Conservation (phyloP, 2,797 vertebrate species). For the Graptemys geographica region DNA sequence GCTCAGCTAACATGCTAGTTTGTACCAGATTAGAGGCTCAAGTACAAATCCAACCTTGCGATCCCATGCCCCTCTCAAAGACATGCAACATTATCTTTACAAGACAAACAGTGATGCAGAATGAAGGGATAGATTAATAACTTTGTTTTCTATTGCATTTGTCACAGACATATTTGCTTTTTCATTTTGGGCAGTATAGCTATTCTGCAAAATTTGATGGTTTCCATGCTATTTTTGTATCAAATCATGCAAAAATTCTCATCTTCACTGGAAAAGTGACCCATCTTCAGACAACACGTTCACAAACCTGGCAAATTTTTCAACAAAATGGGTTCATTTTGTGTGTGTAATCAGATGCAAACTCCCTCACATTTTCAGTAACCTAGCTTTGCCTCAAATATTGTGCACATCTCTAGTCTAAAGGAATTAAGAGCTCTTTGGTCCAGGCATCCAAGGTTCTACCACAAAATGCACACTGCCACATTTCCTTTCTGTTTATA, state of each 20-base stretch:
- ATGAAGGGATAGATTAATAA: not conserved
- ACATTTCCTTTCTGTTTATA: not conserved
- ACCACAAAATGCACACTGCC: accelerated
- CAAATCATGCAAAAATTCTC: not conserved
- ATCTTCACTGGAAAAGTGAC: not conserved
- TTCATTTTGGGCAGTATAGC: not conserved
- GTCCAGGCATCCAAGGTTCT: accelerated
- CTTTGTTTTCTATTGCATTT: not conserved
- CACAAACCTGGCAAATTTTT: not conserved
- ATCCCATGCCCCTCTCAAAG: not conserved
- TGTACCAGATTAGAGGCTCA: too few relatives aligned
- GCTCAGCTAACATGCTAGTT: not conserved
- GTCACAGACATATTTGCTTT: not conserved
- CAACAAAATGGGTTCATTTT: not conserved
- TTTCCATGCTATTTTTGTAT: not conserved
- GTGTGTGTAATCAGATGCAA: not conserved
- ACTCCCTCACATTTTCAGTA: not conserved
- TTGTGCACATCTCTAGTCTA: not conserved
- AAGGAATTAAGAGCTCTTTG: not conserved
- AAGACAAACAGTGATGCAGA: not conserved
- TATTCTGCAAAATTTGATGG: not conserved
- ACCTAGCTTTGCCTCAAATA: not conserved
- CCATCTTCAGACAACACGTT: not conserved
- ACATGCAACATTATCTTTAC: not conserved
- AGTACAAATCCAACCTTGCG: too few relatives aligned